Conservation (phyloP, 2,113 vertebrate genomes). For the Callipepla squamata region DNA sequence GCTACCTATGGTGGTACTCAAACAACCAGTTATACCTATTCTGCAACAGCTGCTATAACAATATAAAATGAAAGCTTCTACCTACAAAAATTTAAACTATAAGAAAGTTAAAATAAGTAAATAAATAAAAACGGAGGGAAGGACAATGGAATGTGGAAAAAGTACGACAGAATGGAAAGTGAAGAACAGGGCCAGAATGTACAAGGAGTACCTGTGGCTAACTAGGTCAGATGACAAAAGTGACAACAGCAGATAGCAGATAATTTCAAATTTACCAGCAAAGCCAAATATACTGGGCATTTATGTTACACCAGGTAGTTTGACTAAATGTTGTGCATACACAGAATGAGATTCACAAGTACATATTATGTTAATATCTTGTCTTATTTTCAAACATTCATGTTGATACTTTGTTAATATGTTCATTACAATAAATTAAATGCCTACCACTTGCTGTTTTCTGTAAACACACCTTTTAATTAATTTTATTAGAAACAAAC, state of each 20-base stretch:
- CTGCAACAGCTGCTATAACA: not conserved
- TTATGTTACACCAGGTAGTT: not conserved
- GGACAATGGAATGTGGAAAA: not conserved
- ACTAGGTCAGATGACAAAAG: not conserved
- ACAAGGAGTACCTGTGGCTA: not conserved
- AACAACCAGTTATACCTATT: not conserved
- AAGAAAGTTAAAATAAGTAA: not conserved
- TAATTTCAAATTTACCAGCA: not conserved
- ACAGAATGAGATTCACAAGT: not conserved
- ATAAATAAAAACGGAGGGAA: not conserved
- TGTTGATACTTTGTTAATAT: not conserved
- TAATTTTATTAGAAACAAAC: not conserved
- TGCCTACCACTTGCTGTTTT: not conserved
- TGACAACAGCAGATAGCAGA: not conserved
- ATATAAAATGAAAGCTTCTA: not conserved
- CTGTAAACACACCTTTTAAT: not conserved
- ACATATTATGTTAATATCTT: not conserved
- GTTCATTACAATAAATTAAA: not conserved
- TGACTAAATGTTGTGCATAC: too few relatives aligned
- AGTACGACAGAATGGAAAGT: not conserved
- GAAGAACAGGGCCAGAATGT: not conserved
- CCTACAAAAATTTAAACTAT: not conserved
- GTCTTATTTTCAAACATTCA: not conserved
- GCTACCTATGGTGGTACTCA: not conserved
- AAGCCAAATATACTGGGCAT: too few relatives aligned